Conservation (phyloP, 2,113 vertebrate genomes). For the Ictidomys tridecemlineatus region DNA sequence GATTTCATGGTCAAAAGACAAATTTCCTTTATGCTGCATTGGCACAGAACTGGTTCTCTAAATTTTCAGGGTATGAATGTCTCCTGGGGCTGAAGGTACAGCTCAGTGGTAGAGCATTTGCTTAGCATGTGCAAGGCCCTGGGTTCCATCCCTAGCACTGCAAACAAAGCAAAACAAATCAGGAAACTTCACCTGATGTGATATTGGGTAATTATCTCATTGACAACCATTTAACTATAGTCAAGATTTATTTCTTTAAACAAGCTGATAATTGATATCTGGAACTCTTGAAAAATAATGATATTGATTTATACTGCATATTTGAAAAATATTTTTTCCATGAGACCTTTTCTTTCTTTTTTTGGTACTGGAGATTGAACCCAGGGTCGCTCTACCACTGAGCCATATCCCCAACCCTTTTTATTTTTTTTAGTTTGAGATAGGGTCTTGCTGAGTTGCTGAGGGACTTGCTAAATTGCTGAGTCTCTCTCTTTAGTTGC, state of each 20-base stretch:
- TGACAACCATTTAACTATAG: not conserved
- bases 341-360: not conserved
- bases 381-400: too few relatives aligned
- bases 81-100: not conserved
- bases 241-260: constrained; percentile 13
- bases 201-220: not conserved
- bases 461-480: too few relatives aligned
- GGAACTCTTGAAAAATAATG: not conserved
- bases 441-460: too few relatives aligned
- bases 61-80: not conserved
- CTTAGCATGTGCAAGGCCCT: not conserved
- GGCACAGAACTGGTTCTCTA: not conserved
- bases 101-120: too few relatives aligned
- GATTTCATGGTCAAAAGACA: not conserved
- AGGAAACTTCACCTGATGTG: not conserved
- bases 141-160: not conserved
- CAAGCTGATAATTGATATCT: constrained; percentile 14
- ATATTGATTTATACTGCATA: not conserved
- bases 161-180: not conserved
- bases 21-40: not conserved
- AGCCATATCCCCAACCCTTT: too few relatives aligned
- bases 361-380: too few relatives aligned
- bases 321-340: constrained; percentile 2
- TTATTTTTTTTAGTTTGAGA: too few relatives aligned
- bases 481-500: too few relatives aligned